Base-by-base conservation (phyloP, 2,797 vertebrate species). In the Characodon lateralis region DNA sequence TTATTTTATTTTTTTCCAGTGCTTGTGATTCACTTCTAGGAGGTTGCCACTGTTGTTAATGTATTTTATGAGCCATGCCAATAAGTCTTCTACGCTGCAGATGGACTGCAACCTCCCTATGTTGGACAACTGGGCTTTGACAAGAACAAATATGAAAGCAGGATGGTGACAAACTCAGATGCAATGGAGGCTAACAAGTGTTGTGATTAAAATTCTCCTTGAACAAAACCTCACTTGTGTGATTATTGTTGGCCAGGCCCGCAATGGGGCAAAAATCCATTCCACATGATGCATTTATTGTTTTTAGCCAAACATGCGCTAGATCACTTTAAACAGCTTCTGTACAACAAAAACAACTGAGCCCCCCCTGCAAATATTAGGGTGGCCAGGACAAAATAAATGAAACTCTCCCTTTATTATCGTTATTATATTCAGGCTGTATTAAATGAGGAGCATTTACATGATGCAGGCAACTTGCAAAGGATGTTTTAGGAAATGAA, bases 251-350 rank as follows among this genome's bases (percentile, higher is more conserved):
- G 84, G 26, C 41, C 78, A 28, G 55, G 84, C 86, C 86, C 77
- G 74, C 90, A 83, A 85, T 84, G 85, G 89, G 73, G 84, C 88
- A 88, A 89, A 91, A 93, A 92, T 93, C 87, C 92, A 93, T 90
- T 88, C 91, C 93, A 93, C 93, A 92, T 93, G 92, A 93, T 93
- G 91, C 89, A 85, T 90, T 92, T 89, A 92, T 93, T 92, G 92
- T 93, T 91, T 93, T 69, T 70, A 73, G 82, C 72, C 80, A 89
- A 89, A 89, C 88, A 88, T 53, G 81, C 87, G 85, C n/a, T 78
- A 85, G 87, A 84, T 75, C 80, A 35, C 83, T 81, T n/a, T 82
- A 35, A 77, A 73, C 63, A 56, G 87, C 83, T 71, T 82, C 88
- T 88, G 88, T 86, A 82, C 81, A 72, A 7, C 74, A 84, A 80